These are phyloP conservation scores for Varanus komodoensis DNA, from an alignment of 2,113 vertebrate genomes.

Conservation along the genomic window DNA sequence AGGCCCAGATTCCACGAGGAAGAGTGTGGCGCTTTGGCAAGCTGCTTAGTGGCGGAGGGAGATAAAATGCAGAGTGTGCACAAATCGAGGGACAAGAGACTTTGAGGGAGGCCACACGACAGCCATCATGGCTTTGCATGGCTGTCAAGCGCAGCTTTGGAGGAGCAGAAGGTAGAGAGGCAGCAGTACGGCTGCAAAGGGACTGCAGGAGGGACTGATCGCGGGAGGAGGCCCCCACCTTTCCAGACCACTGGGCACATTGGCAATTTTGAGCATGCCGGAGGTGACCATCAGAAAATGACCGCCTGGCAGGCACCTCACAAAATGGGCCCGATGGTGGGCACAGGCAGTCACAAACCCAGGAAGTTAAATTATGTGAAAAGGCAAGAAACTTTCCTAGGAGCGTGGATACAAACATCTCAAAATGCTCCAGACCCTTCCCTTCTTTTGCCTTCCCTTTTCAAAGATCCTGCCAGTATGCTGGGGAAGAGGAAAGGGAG, in stretches of 20 bases:
- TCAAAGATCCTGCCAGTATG: background rate
- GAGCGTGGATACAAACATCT: too few relatives aligned
- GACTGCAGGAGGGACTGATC: background rate
- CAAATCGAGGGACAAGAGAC: background rate
- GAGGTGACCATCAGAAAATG: too few relatives aligned
- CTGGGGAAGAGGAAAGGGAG: background rate
- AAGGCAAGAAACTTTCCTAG: too few relatives aligned
- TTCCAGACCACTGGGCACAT: too few relatives aligned
- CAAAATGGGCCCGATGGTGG: too few relatives aligned
- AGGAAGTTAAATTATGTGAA: too few relatives aligned
- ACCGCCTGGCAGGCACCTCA: too few relatives aligned
- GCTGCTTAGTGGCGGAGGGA: too few relatives aligned
- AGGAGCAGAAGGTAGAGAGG: background rate
- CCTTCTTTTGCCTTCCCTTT: background rate
- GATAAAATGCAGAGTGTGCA: background rate
- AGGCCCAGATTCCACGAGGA: background rate
- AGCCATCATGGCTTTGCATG: background rate
- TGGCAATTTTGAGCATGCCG: too few relatives aligned
- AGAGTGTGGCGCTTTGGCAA: background rate
- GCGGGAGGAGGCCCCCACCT: too few relatives aligned
- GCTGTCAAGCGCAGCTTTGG: background rate
- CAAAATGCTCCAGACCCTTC: too few relatives aligned
- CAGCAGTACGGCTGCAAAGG: background rate
- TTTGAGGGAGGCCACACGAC: background rate
- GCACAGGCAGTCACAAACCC: too few relatives aligned